phyloP scores from a whole-genome alignment of 2,888 invertebrate genomes.

The Drosophila hawaiiensis region DNA sequence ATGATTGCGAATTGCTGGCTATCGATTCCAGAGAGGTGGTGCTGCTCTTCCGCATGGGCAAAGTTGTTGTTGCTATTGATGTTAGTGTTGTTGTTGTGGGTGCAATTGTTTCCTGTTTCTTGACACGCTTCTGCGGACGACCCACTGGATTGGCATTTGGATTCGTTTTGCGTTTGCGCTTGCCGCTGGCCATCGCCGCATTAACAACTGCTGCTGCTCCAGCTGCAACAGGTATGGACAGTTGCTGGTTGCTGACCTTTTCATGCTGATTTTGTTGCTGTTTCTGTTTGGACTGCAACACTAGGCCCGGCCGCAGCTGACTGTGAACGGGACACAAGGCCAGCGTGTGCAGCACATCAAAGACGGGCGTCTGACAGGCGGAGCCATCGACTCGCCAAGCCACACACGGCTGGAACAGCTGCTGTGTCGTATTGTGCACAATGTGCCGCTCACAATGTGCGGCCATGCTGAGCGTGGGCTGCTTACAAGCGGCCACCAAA shows the following conservation, averaged over 20 bases:
- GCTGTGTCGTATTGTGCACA: conserved; percentile 93
- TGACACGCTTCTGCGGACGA: conserved; percentile 87
- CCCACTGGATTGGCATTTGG: conserved; percentile 75
- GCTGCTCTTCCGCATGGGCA: conserved; percentile 79
- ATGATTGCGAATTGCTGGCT: conserved; percentile 83
- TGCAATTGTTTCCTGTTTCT: conserved; percentile 82
- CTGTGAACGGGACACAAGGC: conserved; percentile 95
- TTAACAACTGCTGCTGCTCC: conserved; percentile 18
- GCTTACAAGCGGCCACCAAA: conserved; percentile 74
- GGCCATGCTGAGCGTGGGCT: conserved; percentile 86
- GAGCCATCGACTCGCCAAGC: conserved; percentile 92
- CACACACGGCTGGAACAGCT: conserved; percentile 92
- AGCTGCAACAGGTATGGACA: conserved; percentile 25
- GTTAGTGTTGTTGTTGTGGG: conserved; percentile 8
- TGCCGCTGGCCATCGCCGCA: conserved; percentile 17
- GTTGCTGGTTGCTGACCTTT: conserved; percentile 5
- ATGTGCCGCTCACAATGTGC: conserved; percentile 94
- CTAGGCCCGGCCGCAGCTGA: conserved; percentile 90
- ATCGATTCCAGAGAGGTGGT: conserved; percentile 84
- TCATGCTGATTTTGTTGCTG: conserved; percentile 11
- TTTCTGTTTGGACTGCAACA: conserved; percentile 31
- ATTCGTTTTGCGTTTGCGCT: conserved; percentile 75
- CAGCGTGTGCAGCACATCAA: conserved; percentile 91
- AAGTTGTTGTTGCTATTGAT: conserved; percentile 1
- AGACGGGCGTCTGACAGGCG: conserved; percentile 92